phyloP scores from a whole-genome alignment of 2,113 vertebrate species.

The Carollia perspicillata region DNA sequence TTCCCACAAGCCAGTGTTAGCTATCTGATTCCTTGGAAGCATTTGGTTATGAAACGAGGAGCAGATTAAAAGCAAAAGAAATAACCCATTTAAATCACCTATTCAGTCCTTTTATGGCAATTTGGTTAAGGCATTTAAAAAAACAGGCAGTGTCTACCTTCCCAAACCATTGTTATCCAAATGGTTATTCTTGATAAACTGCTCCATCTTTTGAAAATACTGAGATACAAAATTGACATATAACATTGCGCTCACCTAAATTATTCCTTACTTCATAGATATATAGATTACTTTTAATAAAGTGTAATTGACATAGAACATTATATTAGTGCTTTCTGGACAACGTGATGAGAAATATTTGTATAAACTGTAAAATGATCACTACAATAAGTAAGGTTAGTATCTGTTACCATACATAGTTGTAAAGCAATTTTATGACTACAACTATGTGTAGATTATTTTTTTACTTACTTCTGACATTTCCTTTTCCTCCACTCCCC shows the following conservation, averaged over 20 bases:
- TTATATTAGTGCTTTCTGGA: neutral
- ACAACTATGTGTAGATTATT: neutral
- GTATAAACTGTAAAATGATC: neutral
- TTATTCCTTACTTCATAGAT: neutral
- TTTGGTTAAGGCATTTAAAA: neutral
- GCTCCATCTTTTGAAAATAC: neutral
- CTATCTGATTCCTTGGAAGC: neutral
- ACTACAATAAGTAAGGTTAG: neutral
- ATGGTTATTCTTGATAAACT: neutral
- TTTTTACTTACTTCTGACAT: slow-evolving; percentile 21
- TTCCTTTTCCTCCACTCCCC: neutral
- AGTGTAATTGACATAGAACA: neutral
- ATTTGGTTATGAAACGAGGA: neutral
- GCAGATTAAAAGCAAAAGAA: neutral
- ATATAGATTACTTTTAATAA: neutral
- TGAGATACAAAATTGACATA: neutral
- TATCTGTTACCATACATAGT: neutral
- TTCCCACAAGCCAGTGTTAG: neutral
- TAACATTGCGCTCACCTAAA: neutral
- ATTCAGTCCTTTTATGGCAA: neutral
- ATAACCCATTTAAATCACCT: neutral
- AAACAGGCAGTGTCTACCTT: neutral
- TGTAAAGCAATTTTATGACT: neutral
- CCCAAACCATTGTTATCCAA: neutral
- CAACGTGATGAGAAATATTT: neutral